Base-by-base conservation (phyloP, 1,140 invertebrate genomes). In the Bombus confusus region DNA sequence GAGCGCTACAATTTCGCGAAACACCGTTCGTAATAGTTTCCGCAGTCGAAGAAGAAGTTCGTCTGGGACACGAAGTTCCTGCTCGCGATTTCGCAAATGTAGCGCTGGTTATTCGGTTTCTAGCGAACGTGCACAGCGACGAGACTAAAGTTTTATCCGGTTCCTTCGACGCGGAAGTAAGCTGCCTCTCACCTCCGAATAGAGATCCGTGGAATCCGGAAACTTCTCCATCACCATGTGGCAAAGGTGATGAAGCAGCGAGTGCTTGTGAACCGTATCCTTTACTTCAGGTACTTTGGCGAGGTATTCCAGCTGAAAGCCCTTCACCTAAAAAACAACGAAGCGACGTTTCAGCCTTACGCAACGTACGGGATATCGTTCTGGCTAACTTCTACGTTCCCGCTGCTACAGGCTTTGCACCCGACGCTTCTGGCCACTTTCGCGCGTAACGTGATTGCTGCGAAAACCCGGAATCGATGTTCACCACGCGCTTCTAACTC, bases 221-320 rank as follows among this genome's bases (percentile, higher is more conserved):
- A 98, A 99, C 93, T 99, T 98, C 93, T 99, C 98, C 95, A 99
- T 98, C 74, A 99, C 98, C 96, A 99, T 99, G 94, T 98, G 98
- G 95, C 99, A 99, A 77, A 99, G 96, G 95, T 99, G 99, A 95
- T 99, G 98, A 64, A 99, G 96, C 80, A 99, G 96, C 39, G 99
- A 99, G 95, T 99, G 99, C 95, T 99, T 99, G 94, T 99, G 98
- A 43, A 99, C 98, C 0, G 99, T 99, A 94, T 99, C 99, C 96
- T 99, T 99, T 3, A 99, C 99, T 96, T 99, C 99, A 90, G 99
- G 98, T 89, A 99, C 98, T 96, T 99, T 99, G 71, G 98, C 96
- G 88, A 99, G 96, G 95, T 99, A 99, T 92, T 99, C 99, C 88
- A 99, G 97, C 94, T 99, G 98, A 95, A 99, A 99, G 43, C 99